These are phyloP conservation scores for Aegithalos caudatus DNA, from an alignment of 2,113 vertebrate genomes.

Conservation along the genomic window DNA sequence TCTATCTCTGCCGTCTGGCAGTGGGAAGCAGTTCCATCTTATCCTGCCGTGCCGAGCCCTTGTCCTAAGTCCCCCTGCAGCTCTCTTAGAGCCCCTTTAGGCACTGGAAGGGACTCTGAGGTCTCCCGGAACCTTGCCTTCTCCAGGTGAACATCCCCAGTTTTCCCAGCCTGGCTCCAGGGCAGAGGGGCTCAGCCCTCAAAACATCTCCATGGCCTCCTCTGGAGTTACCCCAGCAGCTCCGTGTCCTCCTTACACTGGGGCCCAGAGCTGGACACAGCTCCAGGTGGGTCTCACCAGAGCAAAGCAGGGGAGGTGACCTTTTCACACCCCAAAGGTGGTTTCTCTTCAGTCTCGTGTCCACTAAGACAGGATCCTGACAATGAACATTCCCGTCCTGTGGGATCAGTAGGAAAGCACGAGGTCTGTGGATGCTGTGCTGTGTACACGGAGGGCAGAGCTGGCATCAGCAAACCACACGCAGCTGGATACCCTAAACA, in stretches of 20 bases:
- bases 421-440: neutral
- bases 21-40: too few species aligned
- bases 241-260: neutral
- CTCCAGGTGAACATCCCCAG: neutral
- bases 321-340: neutral
- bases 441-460: neutral
- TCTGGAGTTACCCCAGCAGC: neutral
- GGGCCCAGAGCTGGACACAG: neutral
- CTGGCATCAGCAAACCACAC: neutral
- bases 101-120: neutral
- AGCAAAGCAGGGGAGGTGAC: neutral
- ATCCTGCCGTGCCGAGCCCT: too few species aligned
- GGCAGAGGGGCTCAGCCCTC: neutral
- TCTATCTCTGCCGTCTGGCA: neutral
- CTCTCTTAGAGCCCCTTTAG: neutral
- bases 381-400: rapidly evolving
- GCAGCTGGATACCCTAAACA: rapidly evolving
- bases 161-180: neutral
- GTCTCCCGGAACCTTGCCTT: too few species aligned
- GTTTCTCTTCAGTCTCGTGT: rapidly evolving
- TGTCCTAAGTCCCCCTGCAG: neutral
- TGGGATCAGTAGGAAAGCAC: rapidly evolving
- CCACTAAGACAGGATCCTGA: rapidly evolving
- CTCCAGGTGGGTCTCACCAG: neutral
- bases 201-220: neutral